Conservation (phyloP, 2,888 invertebrate species). For the Hedychridium roseum region DNA sequence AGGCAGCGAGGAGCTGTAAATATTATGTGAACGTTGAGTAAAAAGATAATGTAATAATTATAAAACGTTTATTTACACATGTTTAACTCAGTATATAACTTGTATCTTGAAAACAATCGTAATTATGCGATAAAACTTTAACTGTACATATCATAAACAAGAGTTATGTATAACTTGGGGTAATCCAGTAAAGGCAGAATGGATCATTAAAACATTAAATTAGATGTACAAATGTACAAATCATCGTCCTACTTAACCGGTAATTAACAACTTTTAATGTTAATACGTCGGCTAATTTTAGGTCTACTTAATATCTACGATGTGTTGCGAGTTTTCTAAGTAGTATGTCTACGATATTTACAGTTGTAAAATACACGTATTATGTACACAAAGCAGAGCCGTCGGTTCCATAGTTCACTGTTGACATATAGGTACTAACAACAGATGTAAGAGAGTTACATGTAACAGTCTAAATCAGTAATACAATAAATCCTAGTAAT, state of each 20-base stretch:
- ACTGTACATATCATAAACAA: constrained; percentile 54
- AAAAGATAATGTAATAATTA: constrained; percentile 46
- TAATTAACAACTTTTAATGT: constrained; percentile 31
- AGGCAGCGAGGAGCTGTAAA: constrained; percentile 10
- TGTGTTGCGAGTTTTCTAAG: constrained; percentile 24
- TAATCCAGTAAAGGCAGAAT: constrained; percentile 29
- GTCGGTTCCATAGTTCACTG: constrained; percentile 20
- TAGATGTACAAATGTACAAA: constrained; percentile 46
- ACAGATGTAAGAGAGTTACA: constrained; percentile 29
- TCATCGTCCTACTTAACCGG: constrained; percentile 29
- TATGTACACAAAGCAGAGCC: constrained; percentile 36
- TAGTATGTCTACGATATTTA: constrained; percentile 42
- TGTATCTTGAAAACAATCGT: constrained; percentile 46
- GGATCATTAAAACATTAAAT: constrained; percentile 39
- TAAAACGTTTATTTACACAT: constrained; percentile 60
- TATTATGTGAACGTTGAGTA: constrained; percentile 12
- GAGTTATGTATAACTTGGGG: constrained; percentile 22
- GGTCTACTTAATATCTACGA: constrained; percentile 25
- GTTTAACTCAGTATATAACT: constrained; percentile 51
- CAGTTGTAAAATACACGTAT: constrained; percentile 45
- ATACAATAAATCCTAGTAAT: constrained; percentile 36
- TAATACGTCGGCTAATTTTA: constrained; percentile 27
- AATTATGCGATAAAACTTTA: constrained; percentile 28
- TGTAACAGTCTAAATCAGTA: constrained; percentile 30
- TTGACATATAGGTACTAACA: constrained; percentile 24